Evolutionary conservation across 2,888 invertebrate genomes (phyloP).

Genomic region (Minunthozetes semirufus): DNA sequence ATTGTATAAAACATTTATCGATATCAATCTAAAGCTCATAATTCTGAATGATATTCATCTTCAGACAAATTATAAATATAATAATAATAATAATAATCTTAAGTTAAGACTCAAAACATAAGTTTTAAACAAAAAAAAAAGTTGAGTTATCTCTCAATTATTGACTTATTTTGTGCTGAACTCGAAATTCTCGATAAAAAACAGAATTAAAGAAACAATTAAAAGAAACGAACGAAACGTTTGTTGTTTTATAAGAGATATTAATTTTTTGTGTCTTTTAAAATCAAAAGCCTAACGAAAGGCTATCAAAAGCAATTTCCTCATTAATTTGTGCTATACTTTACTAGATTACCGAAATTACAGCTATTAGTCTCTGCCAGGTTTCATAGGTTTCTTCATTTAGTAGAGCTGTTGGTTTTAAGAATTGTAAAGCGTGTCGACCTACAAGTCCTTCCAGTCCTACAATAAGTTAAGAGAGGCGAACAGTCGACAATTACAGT

Average conservation of each 20-base stretch:
- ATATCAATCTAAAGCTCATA: too few species aligned
- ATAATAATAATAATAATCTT: too few species aligned
- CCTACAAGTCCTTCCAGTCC: not conserved
- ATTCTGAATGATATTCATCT: too few species aligned
- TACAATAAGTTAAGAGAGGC: not conserved
- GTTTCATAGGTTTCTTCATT: slow-evolving; percentile 11
- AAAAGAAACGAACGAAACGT: not conserved
- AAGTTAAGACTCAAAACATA: not conserved
- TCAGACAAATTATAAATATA: too few species aligned
- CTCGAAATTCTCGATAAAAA: not conserved
- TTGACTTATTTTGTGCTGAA: not conserved
- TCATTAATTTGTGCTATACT: slow-evolving; percentile 1
- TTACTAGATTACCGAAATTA: not conserved
- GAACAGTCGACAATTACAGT: slow-evolving; percentile 12
- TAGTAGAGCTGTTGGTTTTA: slow-evolving; percentile 5
- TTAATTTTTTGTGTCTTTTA: not conserved
- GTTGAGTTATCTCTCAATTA: not conserved
- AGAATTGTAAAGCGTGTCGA: slow-evolving; percentile 3
- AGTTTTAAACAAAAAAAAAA: not conserved
- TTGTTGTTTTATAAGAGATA: slow-evolving; percentile 1
- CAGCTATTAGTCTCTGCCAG: slow-evolving; percentile 8
- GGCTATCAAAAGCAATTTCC: slow-evolving; percentile 2
- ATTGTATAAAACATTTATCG: too few species aligned
- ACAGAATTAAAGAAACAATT: not conserved
- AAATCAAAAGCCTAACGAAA: slow-evolving; percentile 10